Evolutionary conservation across 2,797 vertebrate species (phyloP).

Genomic region (Bradypus variegatus): DNA sequence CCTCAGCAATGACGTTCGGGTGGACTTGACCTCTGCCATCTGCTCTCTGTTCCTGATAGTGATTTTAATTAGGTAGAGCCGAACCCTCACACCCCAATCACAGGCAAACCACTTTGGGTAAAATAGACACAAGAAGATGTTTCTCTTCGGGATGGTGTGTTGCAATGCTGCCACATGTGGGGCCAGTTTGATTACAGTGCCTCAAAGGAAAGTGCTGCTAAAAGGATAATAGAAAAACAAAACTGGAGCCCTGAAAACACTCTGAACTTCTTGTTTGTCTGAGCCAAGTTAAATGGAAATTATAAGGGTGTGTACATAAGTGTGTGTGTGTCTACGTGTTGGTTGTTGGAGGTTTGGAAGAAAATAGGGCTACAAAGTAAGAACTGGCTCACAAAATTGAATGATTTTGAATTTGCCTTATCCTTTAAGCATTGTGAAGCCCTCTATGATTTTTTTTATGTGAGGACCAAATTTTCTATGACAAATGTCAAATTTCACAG

Average conservation of each 20-base stretch:
- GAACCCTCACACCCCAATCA: background rate
- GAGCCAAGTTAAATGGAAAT: background rate
- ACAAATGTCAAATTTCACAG: constrained; percentile 26
- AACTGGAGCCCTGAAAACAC: background rate
- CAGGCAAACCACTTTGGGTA: background rate
- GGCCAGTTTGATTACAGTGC: background rate
- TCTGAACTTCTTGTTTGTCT: background rate
- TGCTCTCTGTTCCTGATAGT: background rate
- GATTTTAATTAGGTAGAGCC: background rate
- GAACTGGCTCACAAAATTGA: background rate
- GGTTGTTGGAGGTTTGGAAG: background rate
- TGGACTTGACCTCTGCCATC: background rate
- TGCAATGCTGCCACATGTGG: background rate
- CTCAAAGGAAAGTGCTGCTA: background rate
- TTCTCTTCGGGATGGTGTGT: background rate
- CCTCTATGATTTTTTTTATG: background rate
- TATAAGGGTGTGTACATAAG: background rate
- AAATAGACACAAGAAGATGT: background rate
- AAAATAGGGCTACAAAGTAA: background rate
- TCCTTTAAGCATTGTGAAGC: background rate
- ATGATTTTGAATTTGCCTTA: constrained; percentile 2
- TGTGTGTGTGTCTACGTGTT: background rate
- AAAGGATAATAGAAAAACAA: background rate
- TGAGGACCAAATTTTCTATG: constrained; percentile 22
- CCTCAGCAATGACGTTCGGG: background rate